Percentiles rank a stretch among this genome's conserved stretches.
phyloP scores from a whole-genome alignment of 1,140 invertebrate genomes.

The Chironomus striatipennis region DNA sequence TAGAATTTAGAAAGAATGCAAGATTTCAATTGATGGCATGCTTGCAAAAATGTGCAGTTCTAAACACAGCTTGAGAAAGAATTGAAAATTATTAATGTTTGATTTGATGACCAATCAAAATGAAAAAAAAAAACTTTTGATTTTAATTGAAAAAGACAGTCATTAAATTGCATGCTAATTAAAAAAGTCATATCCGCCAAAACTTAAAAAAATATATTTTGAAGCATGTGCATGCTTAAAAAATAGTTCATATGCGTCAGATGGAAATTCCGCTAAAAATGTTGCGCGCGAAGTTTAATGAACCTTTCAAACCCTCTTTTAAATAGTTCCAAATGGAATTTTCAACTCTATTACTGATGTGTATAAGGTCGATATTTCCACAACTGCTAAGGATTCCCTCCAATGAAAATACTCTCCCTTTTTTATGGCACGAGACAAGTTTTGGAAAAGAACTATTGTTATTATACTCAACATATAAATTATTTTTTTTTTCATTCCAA shows the following conservation, averaged over 20 bases:
- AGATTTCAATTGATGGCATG: too few species aligned
- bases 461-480: not conserved
- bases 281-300: constrained; percentile 6
- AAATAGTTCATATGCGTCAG: not conserved
- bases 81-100: too few species aligned
- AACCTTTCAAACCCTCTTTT: constrained; percentile 7
- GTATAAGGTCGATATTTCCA: not conserved
- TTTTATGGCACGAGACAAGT: constrained; percentile 21
- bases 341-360: not conserved
- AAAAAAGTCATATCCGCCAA: not conserved
- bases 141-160: too few species aligned
- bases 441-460: constrained; percentile 1
- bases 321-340: not conserved
- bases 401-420: not conserved
- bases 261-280: not conserved
- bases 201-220: not conserved
- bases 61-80: too few species aligned
- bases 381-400: not conserved
- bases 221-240: not conserved
- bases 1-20: too few species aligned
- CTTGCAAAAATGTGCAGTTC: too few species aligned
- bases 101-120: too few species aligned
- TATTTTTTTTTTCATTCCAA: not conserved
- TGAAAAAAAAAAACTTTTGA: too few species aligned
- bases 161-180: not conserved